phyloP scores from a whole-genome alignment of 2,888 invertebrate species.

The Lymantria dispar region DNA sequence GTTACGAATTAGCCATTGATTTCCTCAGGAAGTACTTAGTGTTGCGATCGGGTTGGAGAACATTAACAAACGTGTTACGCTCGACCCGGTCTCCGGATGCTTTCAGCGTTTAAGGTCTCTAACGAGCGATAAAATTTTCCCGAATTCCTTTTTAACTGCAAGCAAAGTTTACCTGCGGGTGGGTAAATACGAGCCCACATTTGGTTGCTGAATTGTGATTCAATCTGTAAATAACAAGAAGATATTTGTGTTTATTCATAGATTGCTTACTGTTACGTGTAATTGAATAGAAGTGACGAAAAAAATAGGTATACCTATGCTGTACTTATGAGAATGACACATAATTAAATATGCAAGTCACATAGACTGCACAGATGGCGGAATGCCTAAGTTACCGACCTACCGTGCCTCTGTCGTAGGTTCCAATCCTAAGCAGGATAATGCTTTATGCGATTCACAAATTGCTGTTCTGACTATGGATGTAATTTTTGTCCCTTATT shows the following conservation, averaged over 20 bases:
- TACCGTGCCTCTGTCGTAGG: no score
- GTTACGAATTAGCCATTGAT: constrained; percentile 42
- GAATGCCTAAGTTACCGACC: no score
- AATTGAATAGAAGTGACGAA: constrained; percentile 27
- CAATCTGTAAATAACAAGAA: constrained; percentile 63
- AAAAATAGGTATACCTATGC: no score
- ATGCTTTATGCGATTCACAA: no score
- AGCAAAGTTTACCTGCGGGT: constrained; percentile 76
- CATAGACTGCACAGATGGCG: no score
- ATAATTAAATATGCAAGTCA: no score
- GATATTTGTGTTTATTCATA: constrained; percentile 47
- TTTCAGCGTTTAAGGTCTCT: constrained; percentile 66
- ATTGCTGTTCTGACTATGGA: no score
- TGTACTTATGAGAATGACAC: no score
- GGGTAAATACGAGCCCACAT: constrained; percentile 74
- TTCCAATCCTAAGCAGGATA: no score
- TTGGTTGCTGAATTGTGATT: constrained; percentile 70
- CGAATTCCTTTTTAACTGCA: constrained; percentile 75
- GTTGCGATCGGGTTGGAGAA: constrained; percentile 30
- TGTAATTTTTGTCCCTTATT: no score
- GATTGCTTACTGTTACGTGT: constrained; percentile 36
- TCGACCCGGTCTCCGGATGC: constrained; percentile 37
- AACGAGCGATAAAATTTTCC: constrained; percentile 76
- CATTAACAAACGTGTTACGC: constrained; percentile 27
- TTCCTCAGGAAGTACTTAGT: constrained; percentile 42